Base-by-base conservation (phyloP, 2,888 invertebrate genomes). In the Tetranychus piercei region DNA sequence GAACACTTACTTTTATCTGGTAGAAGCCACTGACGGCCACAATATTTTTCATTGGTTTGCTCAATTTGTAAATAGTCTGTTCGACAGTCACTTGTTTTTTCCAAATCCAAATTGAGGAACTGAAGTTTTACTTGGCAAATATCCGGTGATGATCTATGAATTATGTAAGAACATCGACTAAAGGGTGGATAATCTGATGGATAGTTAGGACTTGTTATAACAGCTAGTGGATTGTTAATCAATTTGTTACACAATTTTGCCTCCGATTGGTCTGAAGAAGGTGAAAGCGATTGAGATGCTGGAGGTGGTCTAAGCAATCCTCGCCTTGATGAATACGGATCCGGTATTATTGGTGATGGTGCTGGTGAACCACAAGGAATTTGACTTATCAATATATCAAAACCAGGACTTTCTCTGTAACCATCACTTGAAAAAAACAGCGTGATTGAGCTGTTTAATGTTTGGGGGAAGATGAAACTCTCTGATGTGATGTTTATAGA, bases 21-120 rank as follows among this genome's bases (percentile, higher is more conserved):
- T 0, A 76, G 77, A 1, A 70, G 45, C 22, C 34, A 55, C 2
- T 75, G 34, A 6, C 73, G 72, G 4, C 79, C 79, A 23, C 79
- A 78, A 55, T 76, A 73, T 23, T 75, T 73, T 44, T 78, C 75
- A 22, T 76, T 76, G 66, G 76, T 77, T 43, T 76, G 72, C 64
- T 78, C 76, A 44, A 80, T 74, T 22, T 76, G 75, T 43, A 80
- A 74, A 72, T 79, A 80, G 45, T 80, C 80, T 22, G 75, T 76
- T 0, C 71, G 70, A 45, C 80, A 80, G 43, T 76, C 78, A 0
- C 73, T 34, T 0, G 77, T 76, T 1, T 75, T 69, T 66, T 79
- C 78, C 34, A 80, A 69, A 74, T 80, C 80, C 44, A 80, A 78
- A 67, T 79, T 77, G 55, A 79, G 70, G 71, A 80, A 77, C 23